These are phyloP conservation scores for Syngnathus acus DNA, from an alignment of 2,797 vertebrate species.

Conservation along the genomic window DNA sequence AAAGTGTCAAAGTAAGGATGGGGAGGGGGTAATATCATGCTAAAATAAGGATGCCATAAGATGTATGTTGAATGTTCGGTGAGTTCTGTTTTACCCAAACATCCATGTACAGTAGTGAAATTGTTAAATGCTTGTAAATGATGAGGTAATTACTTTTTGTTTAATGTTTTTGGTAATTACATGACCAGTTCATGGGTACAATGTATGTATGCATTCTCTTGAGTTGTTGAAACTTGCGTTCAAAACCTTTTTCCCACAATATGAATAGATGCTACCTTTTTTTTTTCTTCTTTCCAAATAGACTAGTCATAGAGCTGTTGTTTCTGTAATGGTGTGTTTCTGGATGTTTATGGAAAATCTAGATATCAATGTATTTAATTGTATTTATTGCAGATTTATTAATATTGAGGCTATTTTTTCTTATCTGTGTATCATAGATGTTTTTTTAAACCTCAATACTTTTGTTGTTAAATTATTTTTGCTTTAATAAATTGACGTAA, in stretches of 20 bases:
- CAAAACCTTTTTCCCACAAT: not conserved
- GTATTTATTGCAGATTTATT: not conserved
- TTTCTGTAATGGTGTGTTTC: constrained; percentile 13
- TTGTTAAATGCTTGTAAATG: constrained; percentile 4
- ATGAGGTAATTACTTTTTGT: constrained; percentile 8
- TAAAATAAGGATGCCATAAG: constrained; percentile 42
- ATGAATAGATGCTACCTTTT: not conserved
- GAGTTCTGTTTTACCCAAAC: constrained; percentile 13
- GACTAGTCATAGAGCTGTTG: not conserved
- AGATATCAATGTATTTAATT: constrained; percentile 15
- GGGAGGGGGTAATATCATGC: constrained; percentile 10
- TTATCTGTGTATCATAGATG: constrained; percentile 24
- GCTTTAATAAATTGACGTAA: constrained; percentile 51
- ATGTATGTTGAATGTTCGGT: constrained; percentile 23
- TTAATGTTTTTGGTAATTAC: constrained; percentile 11
- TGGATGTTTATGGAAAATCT: not conserved
- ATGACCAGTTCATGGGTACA: not conserved
- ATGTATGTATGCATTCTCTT: not conserved
- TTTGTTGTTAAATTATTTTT: constrained; percentile 35
- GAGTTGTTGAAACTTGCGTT: not conserved
- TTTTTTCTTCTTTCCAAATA: not conserved
- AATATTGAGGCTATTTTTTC: constrained; percentile 14
- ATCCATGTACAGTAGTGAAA: constrained; percentile 28
- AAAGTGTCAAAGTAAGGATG: constrained; percentile 39
- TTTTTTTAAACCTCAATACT: constrained; percentile 25